Evolutionary conservation across 2,797 vertebrate species (phyloP).

Genomic region (Spheniscus humboldti): DNA sequence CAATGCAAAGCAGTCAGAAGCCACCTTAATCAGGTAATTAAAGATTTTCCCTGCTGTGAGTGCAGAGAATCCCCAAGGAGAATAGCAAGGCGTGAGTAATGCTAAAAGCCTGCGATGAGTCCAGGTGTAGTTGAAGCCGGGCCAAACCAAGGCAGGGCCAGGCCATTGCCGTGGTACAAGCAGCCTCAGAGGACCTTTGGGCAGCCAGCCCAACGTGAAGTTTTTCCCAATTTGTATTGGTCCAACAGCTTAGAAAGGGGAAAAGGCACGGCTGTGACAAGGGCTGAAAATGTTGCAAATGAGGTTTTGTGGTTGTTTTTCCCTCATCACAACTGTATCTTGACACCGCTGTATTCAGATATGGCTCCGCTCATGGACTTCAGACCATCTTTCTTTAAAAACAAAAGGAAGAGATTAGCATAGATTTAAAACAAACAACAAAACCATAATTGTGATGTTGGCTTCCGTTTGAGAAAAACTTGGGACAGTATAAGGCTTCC

Average conservation of each 20-base stretch:
- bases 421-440: neutral
- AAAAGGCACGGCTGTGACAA: neutral
- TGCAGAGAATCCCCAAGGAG: neutral
- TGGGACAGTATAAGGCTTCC: neutral
- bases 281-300: neutral
- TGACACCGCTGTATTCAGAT: rapidly evolving
- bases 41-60: neutral
- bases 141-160: neutral
- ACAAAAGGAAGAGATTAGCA: neutral
- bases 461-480: neutral
- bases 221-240: neutral
- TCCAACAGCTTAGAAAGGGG: neutral
- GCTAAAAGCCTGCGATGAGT: neutral
- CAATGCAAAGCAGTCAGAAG: neutral
- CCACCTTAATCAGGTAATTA: neutral
- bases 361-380: neutral
- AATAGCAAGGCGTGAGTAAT: neutral
- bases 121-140: neutral
- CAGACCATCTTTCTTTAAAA: neutral
- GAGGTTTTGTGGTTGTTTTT: too few relatives aligned
- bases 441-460: neutral
- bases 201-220: neutral
- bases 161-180: neutral
- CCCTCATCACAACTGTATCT: neutral
- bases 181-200: neutral